Conservation (phyloP, 2,888 invertebrate species). For the Epistrophella euchroma region DNA sequence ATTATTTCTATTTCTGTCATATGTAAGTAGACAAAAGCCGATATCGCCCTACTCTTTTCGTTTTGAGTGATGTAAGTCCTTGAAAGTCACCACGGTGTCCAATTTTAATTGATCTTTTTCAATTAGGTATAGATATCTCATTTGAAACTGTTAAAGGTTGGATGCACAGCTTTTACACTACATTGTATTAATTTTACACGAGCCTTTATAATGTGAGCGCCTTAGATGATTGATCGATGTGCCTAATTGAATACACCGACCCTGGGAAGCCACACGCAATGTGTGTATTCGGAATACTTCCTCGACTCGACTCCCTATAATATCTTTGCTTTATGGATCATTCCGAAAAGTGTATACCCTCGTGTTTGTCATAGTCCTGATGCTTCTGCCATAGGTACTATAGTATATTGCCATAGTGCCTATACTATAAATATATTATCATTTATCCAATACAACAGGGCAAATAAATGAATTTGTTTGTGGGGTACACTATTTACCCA, state of each 20-base stretch:
- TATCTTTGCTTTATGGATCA: constrained; percentile 37
- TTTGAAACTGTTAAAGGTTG: no score
- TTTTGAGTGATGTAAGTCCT: no score
- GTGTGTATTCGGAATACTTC: constrained; percentile 21
- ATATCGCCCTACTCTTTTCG: no score
- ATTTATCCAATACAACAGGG: constrained; percentile 20
- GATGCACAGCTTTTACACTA: no score
- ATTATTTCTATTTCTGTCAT: no score
- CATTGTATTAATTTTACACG: background rate
- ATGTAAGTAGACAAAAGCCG: no score
- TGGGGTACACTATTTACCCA: constrained; percentile 60
- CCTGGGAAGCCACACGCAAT: constrained; percentile 14
- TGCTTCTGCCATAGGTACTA: background rate
- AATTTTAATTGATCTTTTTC: no score
- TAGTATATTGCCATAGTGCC: no score
- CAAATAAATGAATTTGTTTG: constrained; percentile 71
- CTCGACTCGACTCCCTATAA: background rate
- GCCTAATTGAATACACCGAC: rapidly evolving
- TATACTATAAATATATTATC: constrained; percentile 16
- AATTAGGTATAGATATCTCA: no score
- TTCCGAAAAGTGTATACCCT: constrained; percentile 24
- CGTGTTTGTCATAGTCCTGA: constrained; percentile 43
- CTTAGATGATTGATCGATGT: background rate
- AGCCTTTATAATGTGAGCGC: background rate
- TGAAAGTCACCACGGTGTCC: no score